These are phyloP conservation scores for honey bee (Apis mellifera) DNA, from an alignment of 1,140 invertebrate species.

Conservation along the genomic window Amel_HAv3.1 CM009931.2:8845001-8845500, in stretches of 20 bases:
- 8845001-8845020: constrained; percentile 46
- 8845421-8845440: constrained; percentile 3
- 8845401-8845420: constrained; percentile 61
- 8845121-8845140: constrained; percentile 18
- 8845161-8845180: constrained; percentile 62
- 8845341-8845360: not conserved
- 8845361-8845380: constrained; percentile 11
- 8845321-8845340: constrained; percentile 58
- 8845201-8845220: constrained; percentile 23
- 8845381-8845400: constrained; percentile 60
- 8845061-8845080: constrained; percentile 35
- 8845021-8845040: constrained; percentile 53
- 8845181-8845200: constrained; percentile 68
- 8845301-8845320: constrained; percentile 72
- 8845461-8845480: not conserved
- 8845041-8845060: constrained; percentile 37
- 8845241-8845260: constrained; percentile 69
- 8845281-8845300: constrained; percentile 73
- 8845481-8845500: not conserved
- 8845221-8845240: constrained; percentile 69
- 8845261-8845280: constrained; percentile 70
- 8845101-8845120: not conserved
- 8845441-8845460: not conserved
- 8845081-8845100: not conserved
- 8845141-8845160: constrained; percentile 34